A percentile compares a stretch with the other conserved stretches of the same genome.
Conservation (phyloP, 1,140 invertebrate genomes). For the Samia ricini region DNA sequence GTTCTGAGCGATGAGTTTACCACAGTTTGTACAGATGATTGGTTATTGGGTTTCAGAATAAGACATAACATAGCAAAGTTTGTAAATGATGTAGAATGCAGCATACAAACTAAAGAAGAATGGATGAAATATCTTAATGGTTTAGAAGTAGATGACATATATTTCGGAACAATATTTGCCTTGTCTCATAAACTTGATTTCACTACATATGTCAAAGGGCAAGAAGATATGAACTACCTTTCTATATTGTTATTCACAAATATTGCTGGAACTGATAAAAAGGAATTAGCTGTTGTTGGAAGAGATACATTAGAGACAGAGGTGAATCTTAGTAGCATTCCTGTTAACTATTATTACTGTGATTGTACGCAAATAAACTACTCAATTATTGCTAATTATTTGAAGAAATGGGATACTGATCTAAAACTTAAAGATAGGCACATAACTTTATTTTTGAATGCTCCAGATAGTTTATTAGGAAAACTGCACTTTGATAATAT, state of each 20-base stretch:
- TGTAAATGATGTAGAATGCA: constrained; percentile 18
- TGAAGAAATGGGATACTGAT: constrained; percentile 29
- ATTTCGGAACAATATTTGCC: constrained; percentile 25
- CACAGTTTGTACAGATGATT: constrained; percentile 22
- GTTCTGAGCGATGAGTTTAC: constrained; percentile 24
- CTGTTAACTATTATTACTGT: constrained; percentile 27
- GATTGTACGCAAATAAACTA: constrained; percentile 21
- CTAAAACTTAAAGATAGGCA: constrained; percentile 20
- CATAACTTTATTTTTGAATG: constrained; percentile 24
- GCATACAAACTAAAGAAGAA: constrained; percentile 16
- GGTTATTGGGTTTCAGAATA: constrained; percentile 28
- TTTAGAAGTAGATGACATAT: constrained; percentile 20
- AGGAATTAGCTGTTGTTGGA: constrained; percentile 24
- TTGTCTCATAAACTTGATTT: constrained; percentile 26
- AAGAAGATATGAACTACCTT: constrained; percentile 21
- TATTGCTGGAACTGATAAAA: constrained; percentile 23
- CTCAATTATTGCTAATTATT: constrained; percentile 19
- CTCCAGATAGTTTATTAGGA: constrained; percentile 20
- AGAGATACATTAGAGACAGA: constrained; percentile 21
- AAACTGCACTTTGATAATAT: constrained; percentile 23
- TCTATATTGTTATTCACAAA: constrained; percentile 24
- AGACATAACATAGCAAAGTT: constrained; percentile 29
- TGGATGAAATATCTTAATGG: constrained; percentile 25
- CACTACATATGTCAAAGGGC: constrained; percentile 22
- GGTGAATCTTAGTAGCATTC: constrained; percentile 21